These are phyloP conservation scores for Hippopotamus amphibius DNA, from an alignment of 2,113 vertebrate genomes.

Conservation along the genomic window DNA sequence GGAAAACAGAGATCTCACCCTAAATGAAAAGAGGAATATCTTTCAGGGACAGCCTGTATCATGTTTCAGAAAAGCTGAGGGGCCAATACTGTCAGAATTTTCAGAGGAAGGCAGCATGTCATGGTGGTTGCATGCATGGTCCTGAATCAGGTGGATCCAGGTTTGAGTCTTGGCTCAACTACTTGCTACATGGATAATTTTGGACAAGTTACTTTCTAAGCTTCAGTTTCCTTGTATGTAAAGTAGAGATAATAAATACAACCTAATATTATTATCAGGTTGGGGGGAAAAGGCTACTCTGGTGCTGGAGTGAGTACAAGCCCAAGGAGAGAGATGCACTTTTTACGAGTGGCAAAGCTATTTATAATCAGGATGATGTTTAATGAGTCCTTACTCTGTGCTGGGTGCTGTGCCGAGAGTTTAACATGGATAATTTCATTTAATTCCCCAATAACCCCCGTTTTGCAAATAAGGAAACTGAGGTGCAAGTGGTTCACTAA, in stretches of 20 bases:
- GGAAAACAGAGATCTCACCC: not conserved
- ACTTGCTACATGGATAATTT: not conserved
- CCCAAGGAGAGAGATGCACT: not conserved
- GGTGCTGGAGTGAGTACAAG: not conserved
- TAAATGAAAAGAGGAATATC: not conserved
- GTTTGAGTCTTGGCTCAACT: conserved; percentile 10
- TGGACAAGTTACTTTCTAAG: not conserved
- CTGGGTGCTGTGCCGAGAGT: not conserved
- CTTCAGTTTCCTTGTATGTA: not conserved
- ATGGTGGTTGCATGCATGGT: not conserved
- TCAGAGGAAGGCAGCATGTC: not conserved
- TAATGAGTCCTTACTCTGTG: not conserved
- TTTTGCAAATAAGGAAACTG: conserved; percentile 9
- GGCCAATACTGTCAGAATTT: not conserved
- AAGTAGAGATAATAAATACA: not conserved
- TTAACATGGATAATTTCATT: not conserved
- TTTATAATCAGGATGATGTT: not conserved
- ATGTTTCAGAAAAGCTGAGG: conserved; percentile 2
- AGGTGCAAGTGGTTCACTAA: not conserved
- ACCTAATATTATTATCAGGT: not conserved
- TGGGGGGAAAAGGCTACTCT: not conserved
- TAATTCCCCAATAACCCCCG: not conserved
- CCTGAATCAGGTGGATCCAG: not conserved
- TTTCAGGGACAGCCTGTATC: not conserved
- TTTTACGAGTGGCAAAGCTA: not conserved